These are phyloP conservation scores for Bovichtus diacanthus DNA, from an alignment of 2,797 vertebrate species.

Conservation along the genomic window DNA sequence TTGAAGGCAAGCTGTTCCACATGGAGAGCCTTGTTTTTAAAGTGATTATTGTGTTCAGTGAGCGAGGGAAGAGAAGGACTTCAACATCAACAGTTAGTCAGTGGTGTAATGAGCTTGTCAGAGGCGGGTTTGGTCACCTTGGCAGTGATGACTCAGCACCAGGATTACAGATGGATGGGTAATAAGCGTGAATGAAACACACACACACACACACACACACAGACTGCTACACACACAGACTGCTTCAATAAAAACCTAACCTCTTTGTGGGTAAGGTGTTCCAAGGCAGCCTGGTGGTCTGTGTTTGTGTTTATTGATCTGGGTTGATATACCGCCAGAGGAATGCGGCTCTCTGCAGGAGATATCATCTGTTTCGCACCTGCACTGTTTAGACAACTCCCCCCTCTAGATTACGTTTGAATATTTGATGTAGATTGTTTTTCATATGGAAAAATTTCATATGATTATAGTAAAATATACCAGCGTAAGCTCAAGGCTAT, in stretches of 20 bases:
- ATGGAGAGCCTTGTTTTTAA: conserved; percentile 3
- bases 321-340: conserved; percentile 38
- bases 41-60: conserved; percentile 50
- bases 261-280: conserved; percentile 19
- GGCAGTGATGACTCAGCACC: conserved; percentile 50
- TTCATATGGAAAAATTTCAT: conserved; percentile 26
- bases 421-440: conserved; percentile 34
- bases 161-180: background rate
- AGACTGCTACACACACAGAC: background rate
- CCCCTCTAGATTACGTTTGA: conserved; percentile 18
- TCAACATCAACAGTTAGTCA: conserved; percentile 51
- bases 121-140: conserved; percentile 37
- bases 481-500: conserved; percentile 22
- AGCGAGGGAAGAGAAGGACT: conserved; percentile 25
- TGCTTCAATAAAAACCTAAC: background rate
- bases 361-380: conserved; percentile 57
- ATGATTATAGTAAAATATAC: conserved; percentile 12
- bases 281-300: conserved; percentile 1
- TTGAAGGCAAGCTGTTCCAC: background rate
- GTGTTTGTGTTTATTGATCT: conserved; percentile 63
- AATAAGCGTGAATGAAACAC: conserved; percentile 10
- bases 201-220: background rate
- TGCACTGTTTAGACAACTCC: conserved; percentile 39
- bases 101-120: conserved; percentile 69
- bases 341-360: conserved; percentile 38